Evolutionary conservation across 2,113 vertebrate genomes (phyloP).

Genomic region (Poicephalus meyeri): DNA sequence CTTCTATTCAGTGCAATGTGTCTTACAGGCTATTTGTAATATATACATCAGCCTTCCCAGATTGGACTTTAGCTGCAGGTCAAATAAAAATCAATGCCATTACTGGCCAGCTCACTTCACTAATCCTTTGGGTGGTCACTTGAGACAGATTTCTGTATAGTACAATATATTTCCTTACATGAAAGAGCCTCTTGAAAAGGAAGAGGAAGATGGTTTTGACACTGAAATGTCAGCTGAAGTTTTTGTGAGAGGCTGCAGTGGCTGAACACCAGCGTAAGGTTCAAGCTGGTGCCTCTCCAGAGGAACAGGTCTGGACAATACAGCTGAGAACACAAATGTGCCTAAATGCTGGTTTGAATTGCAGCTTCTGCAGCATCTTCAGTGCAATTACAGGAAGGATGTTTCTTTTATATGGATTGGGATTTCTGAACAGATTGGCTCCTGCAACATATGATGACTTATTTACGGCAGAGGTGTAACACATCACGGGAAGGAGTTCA

Average conservation of each 20-base stretch:
- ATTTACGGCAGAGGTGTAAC: neutral
- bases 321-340: neutral
- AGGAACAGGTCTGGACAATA: neutral
- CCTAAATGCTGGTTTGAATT: neutral
- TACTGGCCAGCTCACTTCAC: neutral
- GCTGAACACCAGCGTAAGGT: neutral
- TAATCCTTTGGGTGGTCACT: neutral
- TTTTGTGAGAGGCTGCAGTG: neutral
- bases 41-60: neutral
- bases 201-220: neutral
- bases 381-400: neutral
- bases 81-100: constrained; percentile 13
- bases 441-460: neutral
- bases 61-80: neutral
- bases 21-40: neutral
- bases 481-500: neutral
- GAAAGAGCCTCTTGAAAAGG: neutral
- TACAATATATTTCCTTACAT: neutral
- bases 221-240: neutral
- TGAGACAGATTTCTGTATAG: neutral
- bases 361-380: neutral
- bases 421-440: neutral
- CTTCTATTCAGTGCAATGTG: neutral
- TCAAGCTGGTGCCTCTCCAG: neutral
- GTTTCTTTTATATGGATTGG: neutral